A percentile compares a stretch with the other conserved stretches of the same genome.
These are phyloP conservation scores for Oreonectes daqikongensis DNA, from an alignment of 2,797 vertebrate species.

Conservation along the genomic window DNA sequence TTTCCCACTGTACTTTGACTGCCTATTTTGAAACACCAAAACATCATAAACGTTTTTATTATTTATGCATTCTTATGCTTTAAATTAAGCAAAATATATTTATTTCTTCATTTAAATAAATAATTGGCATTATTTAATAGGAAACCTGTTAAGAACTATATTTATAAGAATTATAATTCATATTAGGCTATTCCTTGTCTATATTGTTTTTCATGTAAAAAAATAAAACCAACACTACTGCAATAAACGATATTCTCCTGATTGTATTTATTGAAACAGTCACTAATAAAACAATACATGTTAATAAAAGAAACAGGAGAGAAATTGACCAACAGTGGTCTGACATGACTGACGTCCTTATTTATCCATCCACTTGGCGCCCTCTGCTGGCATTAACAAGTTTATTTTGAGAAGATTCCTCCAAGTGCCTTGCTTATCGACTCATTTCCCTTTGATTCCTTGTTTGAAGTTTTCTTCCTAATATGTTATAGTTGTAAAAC, in stretches of 20 bases:
- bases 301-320: background rate
- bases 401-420: background rate
- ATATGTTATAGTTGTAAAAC: background rate
- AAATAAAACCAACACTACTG: too few species aligned
- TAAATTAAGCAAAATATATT: too few species aligned
- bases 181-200: too few species aligned
- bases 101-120: background rate
- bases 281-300: background rate
- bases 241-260: background rate
- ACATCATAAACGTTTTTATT: background rate
- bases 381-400: background rate
- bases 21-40: too few species aligned
- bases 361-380: conserved; percentile 19
- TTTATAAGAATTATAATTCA: too few species aligned
- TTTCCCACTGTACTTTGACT: background rate
- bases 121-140: background rate
- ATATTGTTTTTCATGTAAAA: too few species aligned
- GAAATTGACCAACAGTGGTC: background rate
- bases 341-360: background rate
- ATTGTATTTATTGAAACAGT: background rate
- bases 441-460: background rate
- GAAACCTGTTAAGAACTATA: background rate
- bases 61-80: background rate
- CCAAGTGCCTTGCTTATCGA: background rate
- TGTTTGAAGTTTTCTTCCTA: background rate